Evolutionary conservation across 1,140 invertebrate species (phyloP), one percentile per base, ranked within the genome.

Genomic region (Helicoverpa zea): DNA sequence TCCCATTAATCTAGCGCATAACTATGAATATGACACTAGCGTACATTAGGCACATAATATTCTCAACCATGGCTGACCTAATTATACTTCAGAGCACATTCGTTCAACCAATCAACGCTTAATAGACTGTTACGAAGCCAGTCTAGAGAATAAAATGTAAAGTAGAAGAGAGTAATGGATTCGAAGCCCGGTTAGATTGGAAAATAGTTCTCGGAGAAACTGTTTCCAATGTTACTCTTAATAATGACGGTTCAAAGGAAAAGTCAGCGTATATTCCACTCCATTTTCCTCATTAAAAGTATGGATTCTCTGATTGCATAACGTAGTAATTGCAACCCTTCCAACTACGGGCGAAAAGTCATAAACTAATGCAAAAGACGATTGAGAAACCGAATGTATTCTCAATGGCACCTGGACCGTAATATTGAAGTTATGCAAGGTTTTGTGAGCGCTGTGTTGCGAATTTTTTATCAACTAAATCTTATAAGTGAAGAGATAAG

Each of bases 351-450:
- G 47, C 51, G 35, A 63, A 63, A 63, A 79, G 52, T 63, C 77
- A 47, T 70, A 79, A 66, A 70, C 77, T 79, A 79, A 78, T 78
- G 56, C 14, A 84, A 82, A 85, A 88, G 84, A 83, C 80, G 83
- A 87, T 91, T 90, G 81, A 80, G 84, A 63, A 83, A 83, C 82
- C 84, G 47, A 88, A 82, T 84, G 82, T 85, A 89, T 88, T 90
- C 90, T 90, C 83, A 82, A 88, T 90, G 82, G 82, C 85, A 86
- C 87, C 87, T 89, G 88, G 86, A 89, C 84, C 86, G 89, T 89
- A 86, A 89, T 80, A 80, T 68, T 82, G 83, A 72, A 18, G 75
- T 90, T 90, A 87, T 88, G 86, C 83, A 89, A 90, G 52, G 59
- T 59, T 43, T 79, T 80, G 61, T 75, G 43, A 61, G 43, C 56